Evolutionary conservation across 2,797 vertebrate genomes (phyloP).

Genomic region (Tachyglossus aculeatus): DNA sequence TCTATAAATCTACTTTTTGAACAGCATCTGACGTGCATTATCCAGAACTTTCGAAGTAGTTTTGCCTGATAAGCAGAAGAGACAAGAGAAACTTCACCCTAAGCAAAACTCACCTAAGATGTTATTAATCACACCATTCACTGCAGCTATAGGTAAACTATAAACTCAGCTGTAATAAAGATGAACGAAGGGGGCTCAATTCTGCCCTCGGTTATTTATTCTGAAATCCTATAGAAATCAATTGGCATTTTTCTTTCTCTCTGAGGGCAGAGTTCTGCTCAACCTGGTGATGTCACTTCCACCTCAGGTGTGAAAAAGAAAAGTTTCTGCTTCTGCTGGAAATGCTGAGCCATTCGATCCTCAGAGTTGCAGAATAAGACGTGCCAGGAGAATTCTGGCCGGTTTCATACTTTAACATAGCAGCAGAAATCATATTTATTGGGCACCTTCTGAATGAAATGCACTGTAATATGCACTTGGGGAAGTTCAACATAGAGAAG

Average conservation of each 20-base stretch:
- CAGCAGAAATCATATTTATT: too few species aligned
- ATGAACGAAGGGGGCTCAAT: not conserved
- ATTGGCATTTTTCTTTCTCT: not conserved
- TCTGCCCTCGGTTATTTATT: not conserved
- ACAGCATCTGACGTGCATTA: not conserved
- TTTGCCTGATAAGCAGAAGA: conserved; percentile 2
- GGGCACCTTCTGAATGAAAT: too few species aligned
- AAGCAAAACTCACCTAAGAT: not conserved
- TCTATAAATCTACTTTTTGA: conserved; percentile 5
- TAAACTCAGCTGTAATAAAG: not conserved
- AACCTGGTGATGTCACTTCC: too few species aligned
- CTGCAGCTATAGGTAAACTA: not conserved
- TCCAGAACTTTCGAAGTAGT: not conserved
- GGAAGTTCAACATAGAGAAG: too few species aligned
- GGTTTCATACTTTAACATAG: too few species aligned
- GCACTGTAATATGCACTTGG: too few species aligned
- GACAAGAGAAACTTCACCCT: not conserved
- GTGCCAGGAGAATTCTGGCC: too few species aligned
- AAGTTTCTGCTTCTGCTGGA: too few species aligned
- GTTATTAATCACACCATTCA: not conserved
- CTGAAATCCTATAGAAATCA: not conserved
- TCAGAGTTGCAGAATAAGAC: too few species aligned
- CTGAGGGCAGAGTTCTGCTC: not conserved
- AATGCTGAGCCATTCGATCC: too few species aligned
- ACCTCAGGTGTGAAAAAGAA: too few species aligned